These are phyloP conservation scores for Otus scops DNA, from an alignment of 2,797 vertebrate genomes.

Conservation along the genomic window DNA sequence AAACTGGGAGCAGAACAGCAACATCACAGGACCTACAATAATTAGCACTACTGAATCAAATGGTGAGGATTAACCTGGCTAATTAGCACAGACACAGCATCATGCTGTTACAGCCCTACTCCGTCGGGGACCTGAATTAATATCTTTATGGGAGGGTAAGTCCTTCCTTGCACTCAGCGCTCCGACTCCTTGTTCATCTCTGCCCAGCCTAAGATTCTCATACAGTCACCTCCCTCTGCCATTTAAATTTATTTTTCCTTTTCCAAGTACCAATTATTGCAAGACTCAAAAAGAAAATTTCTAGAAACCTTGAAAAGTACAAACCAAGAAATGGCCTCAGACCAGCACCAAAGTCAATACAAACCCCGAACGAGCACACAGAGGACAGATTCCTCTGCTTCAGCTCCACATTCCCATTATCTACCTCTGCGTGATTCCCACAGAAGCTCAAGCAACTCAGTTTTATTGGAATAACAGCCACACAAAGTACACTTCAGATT, in stretches of 20 bases:
- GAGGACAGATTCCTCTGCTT: background rate
- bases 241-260: no score
- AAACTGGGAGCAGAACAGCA: background rate
- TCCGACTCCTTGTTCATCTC: background rate
- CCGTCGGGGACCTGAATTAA: rapidly evolving
- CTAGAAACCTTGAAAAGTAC: background rate
- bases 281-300: background rate
- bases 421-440: rapidly evolving
- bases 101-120: background rate
- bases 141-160: rapidly evolving
- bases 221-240: background rate
- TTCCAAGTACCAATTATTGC: background rate
- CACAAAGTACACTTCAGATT: background rate
- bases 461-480: background rate
- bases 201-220: background rate
- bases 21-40: background rate
- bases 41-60: background rate
- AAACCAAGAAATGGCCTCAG: background rate
- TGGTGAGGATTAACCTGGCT: background rate
- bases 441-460: background rate
- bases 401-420: rapidly evolving
- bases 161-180: rapidly evolving
- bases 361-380: rapidly evolving
- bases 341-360: background rate
- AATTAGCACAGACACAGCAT: background rate